Percentiles rank a stretch among this genome's conserved stretches.
These are phyloP conservation scores for Campoletis sonorensis DNA, from an alignment of 1,140 invertebrate species.

Conservation along the genomic window DNA sequence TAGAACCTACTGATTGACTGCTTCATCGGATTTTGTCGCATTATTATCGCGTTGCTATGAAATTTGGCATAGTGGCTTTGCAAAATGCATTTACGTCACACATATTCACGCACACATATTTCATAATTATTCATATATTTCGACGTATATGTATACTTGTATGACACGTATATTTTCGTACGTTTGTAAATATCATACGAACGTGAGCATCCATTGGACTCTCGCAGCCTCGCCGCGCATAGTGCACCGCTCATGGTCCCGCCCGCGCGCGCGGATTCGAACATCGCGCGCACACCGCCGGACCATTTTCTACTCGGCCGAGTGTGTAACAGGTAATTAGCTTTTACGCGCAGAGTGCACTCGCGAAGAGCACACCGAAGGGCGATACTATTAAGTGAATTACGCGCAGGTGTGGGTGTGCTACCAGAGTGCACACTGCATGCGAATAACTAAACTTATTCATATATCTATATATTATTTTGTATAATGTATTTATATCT, in stretches of 20 bases:
- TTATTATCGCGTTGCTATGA: constrained; percentile 35
- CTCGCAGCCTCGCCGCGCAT: not conserved
- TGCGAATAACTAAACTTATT: not conserved
- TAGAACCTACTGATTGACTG: not conserved
- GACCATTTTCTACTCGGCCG: constrained; percentile 63
- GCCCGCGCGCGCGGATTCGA: constrained; percentile 8
- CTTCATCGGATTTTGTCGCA: constrained; percentile 27
- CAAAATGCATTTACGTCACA: not conserved
- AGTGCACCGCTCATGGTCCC: not conserved
- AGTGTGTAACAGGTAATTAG: constrained; percentile 67
- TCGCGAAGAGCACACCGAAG: constrained; percentile 35
- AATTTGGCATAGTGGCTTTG: not conserved
- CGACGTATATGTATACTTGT: not conserved
- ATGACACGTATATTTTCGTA: not conserved
- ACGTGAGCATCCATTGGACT: not conserved
- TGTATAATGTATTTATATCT: not conserved
- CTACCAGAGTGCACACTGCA: constrained; percentile 29
- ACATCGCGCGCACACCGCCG: constrained; percentile 32
- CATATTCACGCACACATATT: too few relatives aligned
- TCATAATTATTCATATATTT: too few relatives aligned
- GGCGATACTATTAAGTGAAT: constrained; percentile 59
- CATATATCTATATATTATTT: not conserved
- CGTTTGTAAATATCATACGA: too few relatives aligned
- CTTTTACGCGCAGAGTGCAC: constrained; percentile 52
- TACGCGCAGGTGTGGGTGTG: constrained; percentile 52